Evolutionary conservation across 2,797 vertebrate genomes (phyloP), one percentile per base, ranked within the genome.

Genomic region (Tenualosa ilisha): DNA sequence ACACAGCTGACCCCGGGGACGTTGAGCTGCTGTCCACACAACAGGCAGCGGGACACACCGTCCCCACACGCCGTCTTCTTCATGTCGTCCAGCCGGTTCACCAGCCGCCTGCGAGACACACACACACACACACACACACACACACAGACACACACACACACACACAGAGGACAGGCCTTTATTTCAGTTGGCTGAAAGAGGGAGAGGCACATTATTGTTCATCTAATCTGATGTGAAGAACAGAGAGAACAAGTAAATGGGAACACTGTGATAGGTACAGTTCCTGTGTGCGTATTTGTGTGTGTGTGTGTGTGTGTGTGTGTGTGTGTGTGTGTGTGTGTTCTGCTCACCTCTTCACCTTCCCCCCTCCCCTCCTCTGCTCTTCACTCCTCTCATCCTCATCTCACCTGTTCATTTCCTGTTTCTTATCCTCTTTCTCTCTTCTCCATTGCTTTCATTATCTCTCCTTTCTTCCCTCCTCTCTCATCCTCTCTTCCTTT

Each of bases 21-120:
- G 0, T 97, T 97, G 91, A 99, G 93, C 94, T 98, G 97, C 89
- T 99, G 98, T 49, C 98, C 98, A 6, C 98, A 99, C 85, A 99
- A 93, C 90, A 99, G 95, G 93, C 98, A 99, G 91, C 97, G 97
- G 86, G 96, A 97, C 50, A 98, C 94, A 0, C 98, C 98, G 0
- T 99, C 98, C 0, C 98, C 98, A 17, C 97, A 96, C 90, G 97
- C 97, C 0, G 96, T 97, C 89, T 97, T 97, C 87, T 97, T 97
- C 95, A 99, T 98, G 93, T 96, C 96, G 63, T 99, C 98, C 93
- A 99, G 94, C 75, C 96, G 96, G 90, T 97, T 97, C 93, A 99
- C 97, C 91, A 99, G 95, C 53, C 98, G 95, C 91, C 98, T 99
- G 87, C 75, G 7, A 22, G 22, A 65, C 63, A 65, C 63, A 65